Evolutionary conservation across 2,797 vertebrate genomes (phyloP).

Genomic region (Leptoclinus maculatus): DNA sequence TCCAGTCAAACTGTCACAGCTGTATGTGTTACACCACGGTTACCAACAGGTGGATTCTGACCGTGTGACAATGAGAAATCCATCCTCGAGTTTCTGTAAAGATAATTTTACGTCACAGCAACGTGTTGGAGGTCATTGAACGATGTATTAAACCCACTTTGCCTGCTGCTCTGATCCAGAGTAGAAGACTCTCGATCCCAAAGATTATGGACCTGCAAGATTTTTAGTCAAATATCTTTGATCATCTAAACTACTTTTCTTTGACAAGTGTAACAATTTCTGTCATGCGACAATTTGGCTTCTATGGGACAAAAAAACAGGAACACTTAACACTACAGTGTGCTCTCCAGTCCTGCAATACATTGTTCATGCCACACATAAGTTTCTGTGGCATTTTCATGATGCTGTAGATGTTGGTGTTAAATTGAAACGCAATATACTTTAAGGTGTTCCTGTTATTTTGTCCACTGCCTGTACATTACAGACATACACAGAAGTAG

Average conservation of each 20-base stretch:
- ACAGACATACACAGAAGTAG: slow-evolving; percentile 18
- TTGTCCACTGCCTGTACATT: slow-evolving; percentile 21
- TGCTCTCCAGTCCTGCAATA: not conserved
- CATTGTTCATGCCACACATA: not conserved
- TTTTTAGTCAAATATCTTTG: slow-evolving; percentile 25
- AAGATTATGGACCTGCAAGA: slow-evolving; percentile 65
- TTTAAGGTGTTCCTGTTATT: slow-evolving; percentile 32
- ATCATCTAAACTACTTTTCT: slow-evolving; percentile 28
- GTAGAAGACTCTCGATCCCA: slow-evolving; percentile 52
- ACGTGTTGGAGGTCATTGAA: slow-evolving; percentile 3
- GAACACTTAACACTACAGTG: slow-evolving; percentile 16
- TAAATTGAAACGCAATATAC: not conserved
- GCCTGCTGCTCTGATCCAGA: slow-evolving; percentile 31
- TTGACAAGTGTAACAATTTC: slow-evolving; percentile 12
- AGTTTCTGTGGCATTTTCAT: slow-evolving; percentile 13
- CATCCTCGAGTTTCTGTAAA: slow-evolving; percentile 1
- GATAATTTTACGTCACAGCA: slow-evolving; percentile 16
- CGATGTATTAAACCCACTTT: slow-evolving; percentile 18
- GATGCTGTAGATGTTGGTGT: slow-evolving; percentile 7
- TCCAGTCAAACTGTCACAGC: slow-evolving; percentile 22
- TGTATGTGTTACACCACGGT: slow-evolving; percentile 3
- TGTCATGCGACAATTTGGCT: slow-evolving; percentile 22
- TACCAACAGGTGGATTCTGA: slow-evolving; percentile 34
- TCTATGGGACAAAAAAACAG: slow-evolving; percentile 3
- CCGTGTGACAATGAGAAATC: slow-evolving; percentile 23